Conservation (phyloP, 2,888 invertebrate species). For the Argyra leucocephala region DNA sequence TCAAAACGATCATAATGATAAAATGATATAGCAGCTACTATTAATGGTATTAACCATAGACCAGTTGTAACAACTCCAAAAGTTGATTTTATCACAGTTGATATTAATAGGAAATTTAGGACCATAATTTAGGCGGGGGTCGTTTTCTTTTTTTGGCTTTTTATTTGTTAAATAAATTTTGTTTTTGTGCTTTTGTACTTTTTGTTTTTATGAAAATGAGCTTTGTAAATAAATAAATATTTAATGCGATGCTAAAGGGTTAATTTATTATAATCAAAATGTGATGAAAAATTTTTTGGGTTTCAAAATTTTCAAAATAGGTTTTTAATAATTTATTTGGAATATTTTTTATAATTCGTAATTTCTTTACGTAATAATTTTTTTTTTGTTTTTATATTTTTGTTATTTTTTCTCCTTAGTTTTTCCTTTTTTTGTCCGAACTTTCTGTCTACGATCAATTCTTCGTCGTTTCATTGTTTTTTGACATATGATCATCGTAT, state of each 20-base stretch:
- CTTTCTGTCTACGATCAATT: constrained; percentile 10
- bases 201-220: neutral
- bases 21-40: constrained; percentile 71
- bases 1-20: constrained; percentile 72
- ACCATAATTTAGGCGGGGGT: constrained; percentile 48
- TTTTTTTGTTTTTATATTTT: neutral
- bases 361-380: no score
- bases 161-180: neutral
- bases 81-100: constrained; percentile 65
- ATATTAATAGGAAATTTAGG: constrained; percentile 62
- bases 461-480: constrained; percentile 10
- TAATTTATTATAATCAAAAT: neutral
- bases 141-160: neutral
- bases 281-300: neutral
- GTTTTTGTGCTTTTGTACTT: neutral
- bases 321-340: no score
- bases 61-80: constrained; percentile 66
- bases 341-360: no score
- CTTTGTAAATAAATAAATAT: no score
- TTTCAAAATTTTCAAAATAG: neutral
- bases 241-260: no score
- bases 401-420: constrained; percentile 4
- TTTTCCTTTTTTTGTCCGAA: constrained; percentile 11
- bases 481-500: neutral
- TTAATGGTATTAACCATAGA: constrained; percentile 72